These are phyloP conservation scores for Dermatophagoides farinae DNA, from an alignment of 1,140 invertebrate genomes.

Conservation along the genomic window DNA sequence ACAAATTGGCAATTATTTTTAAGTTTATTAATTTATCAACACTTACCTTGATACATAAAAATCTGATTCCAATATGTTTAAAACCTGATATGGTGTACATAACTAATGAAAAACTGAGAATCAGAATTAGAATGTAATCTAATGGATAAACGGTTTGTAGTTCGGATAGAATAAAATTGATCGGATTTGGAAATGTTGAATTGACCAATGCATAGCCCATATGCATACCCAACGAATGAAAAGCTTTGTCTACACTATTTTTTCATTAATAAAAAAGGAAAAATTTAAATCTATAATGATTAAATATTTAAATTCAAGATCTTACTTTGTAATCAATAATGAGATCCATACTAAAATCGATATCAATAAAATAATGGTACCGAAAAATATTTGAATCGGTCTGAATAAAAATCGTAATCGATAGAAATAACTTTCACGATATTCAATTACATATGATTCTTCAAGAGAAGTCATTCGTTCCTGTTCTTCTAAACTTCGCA, in stretches of 20 bases:
- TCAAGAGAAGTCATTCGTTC: slow-evolving; percentile 18
- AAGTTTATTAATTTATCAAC: neutral
- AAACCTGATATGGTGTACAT: slow-evolving; percentile 30
- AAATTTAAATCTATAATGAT: neutral
- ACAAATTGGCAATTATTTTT: slow-evolving; percentile 4
- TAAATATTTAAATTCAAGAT: slow-evolving; percentile 1
- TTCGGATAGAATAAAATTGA: slow-evolving; percentile 27
- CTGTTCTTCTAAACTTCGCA: slow-evolving; percentile 25
- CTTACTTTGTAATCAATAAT: slow-evolving; percentile 29
- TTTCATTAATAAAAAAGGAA: slow-evolving; percentile 4
- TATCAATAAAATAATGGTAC: slow-evolving; percentile 24
- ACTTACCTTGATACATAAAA: slow-evolving; percentile 27
- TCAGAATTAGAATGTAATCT: slow-evolving; percentile 28
- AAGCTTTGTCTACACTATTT: slow-evolving; percentile 29
- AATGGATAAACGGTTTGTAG: slow-evolving; percentile 28
- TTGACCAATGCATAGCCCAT: slow-evolving; percentile 27
- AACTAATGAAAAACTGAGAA: slow-evolving; percentile 27
- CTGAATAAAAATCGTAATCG: slow-evolving; percentile 24
- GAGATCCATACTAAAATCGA: slow-evolving; percentile 28
- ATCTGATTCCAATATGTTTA: slow-evolving; percentile 28
- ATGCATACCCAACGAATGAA: slow-evolving; percentile 27
- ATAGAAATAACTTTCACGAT: slow-evolving; percentile 21
- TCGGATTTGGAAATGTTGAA: slow-evolving; percentile 26
- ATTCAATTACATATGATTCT: slow-evolving; percentile 4
- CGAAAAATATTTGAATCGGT: slow-evolving; percentile 28